Conservation (phyloP, 30 jellyfish, hydroid and myxozoan species). For the Aurelia aurita complex sp. Pacific region DNA sequence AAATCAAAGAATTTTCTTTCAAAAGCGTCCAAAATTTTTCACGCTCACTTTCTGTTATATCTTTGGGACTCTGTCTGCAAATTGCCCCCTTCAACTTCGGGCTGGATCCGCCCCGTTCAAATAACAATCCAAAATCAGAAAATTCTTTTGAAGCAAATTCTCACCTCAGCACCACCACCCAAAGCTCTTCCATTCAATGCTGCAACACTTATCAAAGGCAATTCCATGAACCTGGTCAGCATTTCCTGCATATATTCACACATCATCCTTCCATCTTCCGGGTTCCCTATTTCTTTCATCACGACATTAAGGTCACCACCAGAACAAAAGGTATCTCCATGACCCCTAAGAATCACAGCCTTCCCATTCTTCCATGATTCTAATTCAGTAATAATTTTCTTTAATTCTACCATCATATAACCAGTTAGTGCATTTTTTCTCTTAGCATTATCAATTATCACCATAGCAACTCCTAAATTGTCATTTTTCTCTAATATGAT, state of each 20-base stretch:
- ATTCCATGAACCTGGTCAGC: conserved; percentile 60
- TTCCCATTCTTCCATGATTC: conserved; percentile 81
- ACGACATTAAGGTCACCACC: conserved; percentile 93
- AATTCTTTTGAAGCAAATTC: no score
- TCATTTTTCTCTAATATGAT: conserved; percentile 34
- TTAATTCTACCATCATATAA: conserved; percentile 68
- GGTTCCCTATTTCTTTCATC: conserved; percentile 75
- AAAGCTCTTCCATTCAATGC: conserved; percentile 84
- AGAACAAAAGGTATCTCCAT: conserved; percentile 79
- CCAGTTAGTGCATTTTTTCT: conserved; percentile 85
- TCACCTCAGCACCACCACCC: conserved; percentile 99
- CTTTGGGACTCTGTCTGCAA: no score
- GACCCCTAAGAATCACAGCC: conserved; percentile 70
- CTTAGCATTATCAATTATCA: conserved; percentile 71
- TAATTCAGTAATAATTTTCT: conserved; percentile 48
- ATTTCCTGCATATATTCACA: conserved; percentile 86
- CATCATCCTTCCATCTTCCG: conserved; percentile 85
- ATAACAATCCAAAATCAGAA: no score
- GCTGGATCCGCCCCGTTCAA: no score
- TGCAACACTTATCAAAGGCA: conserved; percentile 87
- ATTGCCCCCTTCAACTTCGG: no score
- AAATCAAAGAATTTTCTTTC: no score
- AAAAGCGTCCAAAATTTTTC: no score
- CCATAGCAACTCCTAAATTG: conserved; percentile 59
- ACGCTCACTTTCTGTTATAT: no score